phyloP scores from a whole-genome alignment of 2,113 vertebrate species.

The Pelvicachromis taeniatus region DNA sequence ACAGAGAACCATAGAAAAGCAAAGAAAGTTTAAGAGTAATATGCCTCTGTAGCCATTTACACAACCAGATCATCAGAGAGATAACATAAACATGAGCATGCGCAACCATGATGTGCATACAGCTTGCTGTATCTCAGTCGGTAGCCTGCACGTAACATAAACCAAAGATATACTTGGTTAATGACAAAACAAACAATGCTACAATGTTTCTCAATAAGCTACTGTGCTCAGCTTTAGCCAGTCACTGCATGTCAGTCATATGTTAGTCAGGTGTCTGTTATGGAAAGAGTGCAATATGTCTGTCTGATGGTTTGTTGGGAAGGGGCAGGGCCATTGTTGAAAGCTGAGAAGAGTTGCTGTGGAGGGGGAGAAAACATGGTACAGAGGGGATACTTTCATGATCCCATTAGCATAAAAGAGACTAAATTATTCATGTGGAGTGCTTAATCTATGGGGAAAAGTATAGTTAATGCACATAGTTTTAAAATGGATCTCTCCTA shows the following conservation, averaged over 20 bases:
- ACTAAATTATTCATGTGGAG: constrained; percentile 99
- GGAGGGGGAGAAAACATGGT: constrained; percentile 71
- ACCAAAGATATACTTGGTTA: background rate
- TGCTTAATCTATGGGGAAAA: constrained; percentile 99
- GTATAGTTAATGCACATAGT: constrained; percentile 99
- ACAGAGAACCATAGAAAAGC: background rate
- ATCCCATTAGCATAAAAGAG: constrained; percentile 99
- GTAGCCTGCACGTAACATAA: background rate
- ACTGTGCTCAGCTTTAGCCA: background rate
- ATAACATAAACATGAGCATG: constrained; percentile 29
- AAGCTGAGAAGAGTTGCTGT: constrained; percentile 91
- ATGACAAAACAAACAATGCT: background rate
- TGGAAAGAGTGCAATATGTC: constrained; percentile 77
- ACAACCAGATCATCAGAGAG: background rate
- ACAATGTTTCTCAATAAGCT: background rate
- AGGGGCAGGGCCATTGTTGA: constrained; percentile 90
- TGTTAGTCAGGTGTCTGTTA: constrained; percentile 54
- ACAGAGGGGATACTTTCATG: constrained; percentile 95
- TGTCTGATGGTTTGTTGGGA: constrained; percentile 81
- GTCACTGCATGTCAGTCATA: constrained; percentile 19
- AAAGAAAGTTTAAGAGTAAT: constrained; percentile 5
- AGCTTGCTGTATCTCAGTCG: background rate
- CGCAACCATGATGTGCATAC: background rate
- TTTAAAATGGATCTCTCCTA: constrained; percentile 98
- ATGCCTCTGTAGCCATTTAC: background rate